Conservation (phyloP, 37 sponge, comb jelly and placozoan genomes). For the Axinella damicornis region DNA sequence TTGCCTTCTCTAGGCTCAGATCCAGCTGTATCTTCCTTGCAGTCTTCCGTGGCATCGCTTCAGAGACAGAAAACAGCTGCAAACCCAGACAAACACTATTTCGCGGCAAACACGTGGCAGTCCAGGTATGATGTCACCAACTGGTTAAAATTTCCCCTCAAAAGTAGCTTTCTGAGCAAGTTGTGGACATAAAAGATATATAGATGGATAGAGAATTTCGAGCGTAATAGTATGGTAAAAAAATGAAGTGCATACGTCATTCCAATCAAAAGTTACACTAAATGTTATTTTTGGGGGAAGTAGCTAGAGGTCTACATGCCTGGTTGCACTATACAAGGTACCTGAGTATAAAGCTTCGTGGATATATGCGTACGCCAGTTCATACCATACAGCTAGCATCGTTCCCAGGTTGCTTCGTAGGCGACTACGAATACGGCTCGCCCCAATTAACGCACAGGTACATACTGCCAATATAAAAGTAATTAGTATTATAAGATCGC, state of each 20-base stretch:
- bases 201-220: neutral
- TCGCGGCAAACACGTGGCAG: conserved; percentile 13
- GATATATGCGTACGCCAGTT: no score
- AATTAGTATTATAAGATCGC: no score
- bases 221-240: neutral
- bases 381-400: no score
- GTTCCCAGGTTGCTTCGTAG: no score
- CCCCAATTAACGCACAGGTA: no score
- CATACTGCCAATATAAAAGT: no score
- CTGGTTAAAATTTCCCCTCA: neutral
- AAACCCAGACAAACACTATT: neutral
- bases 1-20: conserved; percentile 19
- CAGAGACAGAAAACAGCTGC: conserved; percentile 7
- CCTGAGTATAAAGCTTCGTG: no score
- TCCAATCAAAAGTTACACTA: conserved; percentile 5
- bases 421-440: no score
- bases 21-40: conserved; percentile 37
- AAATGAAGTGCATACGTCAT: neutral
- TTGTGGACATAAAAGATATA: neutral
- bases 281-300: conserved; percentile 24
- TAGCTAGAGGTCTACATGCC: no score
- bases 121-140: neutral
- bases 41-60: conserved; percentile 58
- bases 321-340: no score
- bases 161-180: neutral